A percentile compares a stretch with the other conserved stretches of the same genome.
Conservation (phyloP, 2,888 invertebrate species). For the Pandemis corylana region DNA sequence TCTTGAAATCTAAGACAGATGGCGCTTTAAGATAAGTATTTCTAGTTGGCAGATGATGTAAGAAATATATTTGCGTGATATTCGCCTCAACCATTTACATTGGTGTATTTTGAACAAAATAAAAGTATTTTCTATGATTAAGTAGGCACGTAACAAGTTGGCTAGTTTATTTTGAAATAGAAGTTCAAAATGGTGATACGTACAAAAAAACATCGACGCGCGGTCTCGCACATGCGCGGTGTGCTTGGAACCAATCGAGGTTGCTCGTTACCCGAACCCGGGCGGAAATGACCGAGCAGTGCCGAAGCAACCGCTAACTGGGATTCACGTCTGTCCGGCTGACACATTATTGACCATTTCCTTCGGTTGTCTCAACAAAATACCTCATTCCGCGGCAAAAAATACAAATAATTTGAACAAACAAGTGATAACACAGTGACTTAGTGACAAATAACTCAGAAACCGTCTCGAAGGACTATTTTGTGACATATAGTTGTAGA, state of each 20-base stretch:
- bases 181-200: constrained; percentile 31
- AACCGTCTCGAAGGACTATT: constrained; percentile 31
- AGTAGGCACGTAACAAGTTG: neutral
- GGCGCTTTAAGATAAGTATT: neutral
- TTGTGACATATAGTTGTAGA: constrained; percentile 52
- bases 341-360: constrained; percentile 77
- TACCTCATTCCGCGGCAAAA: constrained; percentile 60
- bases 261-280: constrained; percentile 53
- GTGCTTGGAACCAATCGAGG: constrained; percentile 54
- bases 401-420: constrained; percentile 57
- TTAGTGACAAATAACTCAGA: constrained; percentile 60
- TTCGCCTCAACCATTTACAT: neutral
- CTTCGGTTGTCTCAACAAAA: constrained; percentile 65
- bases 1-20: neutral
- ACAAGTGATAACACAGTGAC: constrained; percentile 63
- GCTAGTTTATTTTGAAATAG: neutral
- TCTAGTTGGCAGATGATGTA: constrained; percentile 8
- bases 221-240: constrained; percentile 66
- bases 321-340: constrained; percentile 70
- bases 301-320: constrained; percentile 67
- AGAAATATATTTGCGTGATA: neutral
- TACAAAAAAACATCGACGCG: constrained; percentile 60
- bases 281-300: constrained; percentile 75
- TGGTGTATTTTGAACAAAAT: neutral
- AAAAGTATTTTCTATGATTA: neutral